Conservation (phyloP, 1,140 invertebrate genomes). For the Drosophila sechellia region DNA sequence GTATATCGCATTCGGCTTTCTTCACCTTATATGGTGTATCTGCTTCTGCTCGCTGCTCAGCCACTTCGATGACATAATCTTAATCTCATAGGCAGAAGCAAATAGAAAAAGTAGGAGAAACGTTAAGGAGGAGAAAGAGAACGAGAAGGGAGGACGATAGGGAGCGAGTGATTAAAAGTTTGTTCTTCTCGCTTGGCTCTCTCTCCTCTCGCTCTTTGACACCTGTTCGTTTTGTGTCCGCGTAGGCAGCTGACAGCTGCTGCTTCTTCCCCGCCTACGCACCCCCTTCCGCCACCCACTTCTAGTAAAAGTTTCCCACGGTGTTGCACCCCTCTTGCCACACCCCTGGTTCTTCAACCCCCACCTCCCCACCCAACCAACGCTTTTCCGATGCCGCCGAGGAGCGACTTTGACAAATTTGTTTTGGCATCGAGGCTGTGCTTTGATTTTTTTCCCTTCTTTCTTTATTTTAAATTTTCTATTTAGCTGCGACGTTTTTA, state of each 20-base stretch:
- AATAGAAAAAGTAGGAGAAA: neutral
- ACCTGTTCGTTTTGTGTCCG: constrained; percentile 56
- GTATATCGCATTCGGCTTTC: neutral
- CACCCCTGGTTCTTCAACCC: neutral
- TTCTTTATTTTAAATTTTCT: neutral
- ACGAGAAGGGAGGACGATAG: neutral
- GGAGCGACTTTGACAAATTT: constrained; percentile 58
- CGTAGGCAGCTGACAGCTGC: constrained; percentile 40
- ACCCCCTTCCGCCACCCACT: neutral
- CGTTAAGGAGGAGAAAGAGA: neutral
- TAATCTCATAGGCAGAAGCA: constrained; percentile 44
- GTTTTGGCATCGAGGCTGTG: constrained; percentile 46
- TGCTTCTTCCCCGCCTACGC: neutral
- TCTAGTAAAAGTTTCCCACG: constrained; percentile 10
- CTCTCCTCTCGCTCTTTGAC: constrained; percentile 34
- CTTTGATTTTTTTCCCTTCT: constrained; percentile 26
- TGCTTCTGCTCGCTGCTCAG: constrained; percentile 22
- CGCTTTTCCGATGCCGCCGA: neutral
- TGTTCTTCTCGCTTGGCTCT: neutral
- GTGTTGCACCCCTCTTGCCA: neutral
- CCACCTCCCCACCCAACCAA: neutral
- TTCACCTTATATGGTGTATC: neutral
- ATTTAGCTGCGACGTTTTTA: constrained; percentile 1
- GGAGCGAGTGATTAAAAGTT: constrained; percentile 11
- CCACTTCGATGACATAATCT: constrained; percentile 60